Percentiles rank a stretch among this genome's conserved stretches.
These are phyloP conservation scores for Pseudomyrmex dendroicus DNA, from an alignment of 1,140 invertebrate species.

Conservation along the genomic window DNA sequence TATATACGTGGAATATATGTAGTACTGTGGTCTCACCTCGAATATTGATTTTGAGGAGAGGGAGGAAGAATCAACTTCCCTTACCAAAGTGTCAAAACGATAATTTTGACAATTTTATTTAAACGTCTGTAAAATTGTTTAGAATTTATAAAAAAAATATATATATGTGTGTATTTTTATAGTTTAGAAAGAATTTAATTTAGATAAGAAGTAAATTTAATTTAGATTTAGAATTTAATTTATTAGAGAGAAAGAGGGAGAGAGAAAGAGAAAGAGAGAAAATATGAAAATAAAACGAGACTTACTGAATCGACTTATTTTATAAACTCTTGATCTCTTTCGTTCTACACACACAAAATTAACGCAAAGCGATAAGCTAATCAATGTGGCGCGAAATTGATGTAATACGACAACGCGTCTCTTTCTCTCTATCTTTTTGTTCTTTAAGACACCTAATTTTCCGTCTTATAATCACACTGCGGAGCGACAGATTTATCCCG, in stretches of 20 bases:
- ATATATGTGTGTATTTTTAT: no score
- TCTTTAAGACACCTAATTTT: slow-evolving; percentile 1
- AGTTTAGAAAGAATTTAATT: no score
- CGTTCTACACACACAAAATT: not conserved
- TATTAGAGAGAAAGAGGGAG: no score
- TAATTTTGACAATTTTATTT: no score
- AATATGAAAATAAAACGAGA: no score
- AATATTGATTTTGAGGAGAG: not conserved
- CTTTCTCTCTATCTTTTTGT: not conserved
- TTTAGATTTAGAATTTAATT: no score
- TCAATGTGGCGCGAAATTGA: not conserved
- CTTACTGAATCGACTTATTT: no score
- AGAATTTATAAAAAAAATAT: no score
- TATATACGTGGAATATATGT: not conserved
- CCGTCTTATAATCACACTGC: not conserved
- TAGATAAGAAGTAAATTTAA: no score
- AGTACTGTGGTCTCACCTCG: not conserved
- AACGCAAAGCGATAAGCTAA: not conserved
- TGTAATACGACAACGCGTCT: not conserved
- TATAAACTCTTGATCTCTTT: no score
- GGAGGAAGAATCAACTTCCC: not conserved
- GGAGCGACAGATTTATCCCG: slow-evolving; percentile 25
- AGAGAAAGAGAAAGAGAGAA: no score
- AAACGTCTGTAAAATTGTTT: no score
- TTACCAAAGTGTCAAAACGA: not conserved